phyloP scores from a whole-genome alignment of 2,113 vertebrate species.

The Nymphicus hollandicus region DNA sequence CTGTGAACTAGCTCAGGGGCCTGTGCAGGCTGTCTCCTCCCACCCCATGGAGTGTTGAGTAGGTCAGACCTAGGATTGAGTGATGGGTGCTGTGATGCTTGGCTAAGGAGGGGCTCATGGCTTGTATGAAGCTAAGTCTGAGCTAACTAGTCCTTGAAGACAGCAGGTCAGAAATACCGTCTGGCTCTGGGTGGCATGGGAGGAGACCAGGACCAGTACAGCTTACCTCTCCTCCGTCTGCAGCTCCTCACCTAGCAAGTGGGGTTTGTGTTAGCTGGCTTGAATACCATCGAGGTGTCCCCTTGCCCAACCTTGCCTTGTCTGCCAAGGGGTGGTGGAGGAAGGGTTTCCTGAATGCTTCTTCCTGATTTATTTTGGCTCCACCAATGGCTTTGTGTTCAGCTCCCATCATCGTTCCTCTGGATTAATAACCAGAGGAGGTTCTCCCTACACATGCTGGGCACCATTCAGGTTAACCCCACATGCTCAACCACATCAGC shows the following conservation, averaged over 20 bases:
- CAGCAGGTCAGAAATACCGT: neutral
- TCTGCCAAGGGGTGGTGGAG: fast-evolving
- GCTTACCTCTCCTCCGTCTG: neutral
- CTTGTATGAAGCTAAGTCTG: neutral
- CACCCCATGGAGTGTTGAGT: fast-evolving
- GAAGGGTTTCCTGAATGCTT: neutral
- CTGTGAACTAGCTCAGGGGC: neutral
- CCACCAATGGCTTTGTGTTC: neutral
- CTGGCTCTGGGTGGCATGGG: neutral
- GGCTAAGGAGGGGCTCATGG: neutral
- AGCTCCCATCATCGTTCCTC: neutral
- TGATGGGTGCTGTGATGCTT: neutral
- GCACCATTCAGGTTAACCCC: neutral
- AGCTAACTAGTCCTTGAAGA: neutral
- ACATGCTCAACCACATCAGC: neutral
- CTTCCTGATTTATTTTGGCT: neutral
- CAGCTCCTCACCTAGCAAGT: fast-evolving
- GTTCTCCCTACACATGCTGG: neutral
- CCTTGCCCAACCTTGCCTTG: neutral
- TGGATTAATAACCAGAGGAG: neutral
- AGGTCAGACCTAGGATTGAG: neutral
- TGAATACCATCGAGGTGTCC: neutral
- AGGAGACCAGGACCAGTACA: neutral
- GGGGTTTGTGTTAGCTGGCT: neutral
- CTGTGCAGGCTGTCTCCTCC: neutral